These are phyloP conservation scores for Campylomormyrus numenius DNA, from an alignment of 2,113 vertebrate genomes.

Conservation along the genomic window DNA sequence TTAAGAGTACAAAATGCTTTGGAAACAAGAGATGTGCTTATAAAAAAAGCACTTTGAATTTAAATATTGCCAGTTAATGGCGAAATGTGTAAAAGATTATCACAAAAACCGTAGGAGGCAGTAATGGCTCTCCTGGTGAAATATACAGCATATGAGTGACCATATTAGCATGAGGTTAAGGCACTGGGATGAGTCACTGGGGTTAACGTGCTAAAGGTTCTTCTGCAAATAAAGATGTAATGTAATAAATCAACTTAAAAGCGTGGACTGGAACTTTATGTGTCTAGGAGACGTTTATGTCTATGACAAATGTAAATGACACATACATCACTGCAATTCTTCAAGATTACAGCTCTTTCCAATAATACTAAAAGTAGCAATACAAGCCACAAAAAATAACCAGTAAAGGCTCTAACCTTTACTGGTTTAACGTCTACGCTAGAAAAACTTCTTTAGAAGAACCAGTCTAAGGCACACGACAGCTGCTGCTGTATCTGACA, in stretches of 20 bases:
- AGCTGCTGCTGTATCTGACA: not conserved
- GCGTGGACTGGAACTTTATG: not conserved
- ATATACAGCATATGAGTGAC: not conserved
- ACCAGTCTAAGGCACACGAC: not conserved
- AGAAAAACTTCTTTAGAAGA: not conserved
- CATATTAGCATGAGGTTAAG: not conserved
- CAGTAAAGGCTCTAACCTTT: not conserved
- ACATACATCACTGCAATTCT: not conserved
- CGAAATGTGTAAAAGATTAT: not conserved
- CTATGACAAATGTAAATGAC: not conserved
- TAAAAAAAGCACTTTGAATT: not conserved
- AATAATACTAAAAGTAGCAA: not conserved
- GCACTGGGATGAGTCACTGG: not conserved
- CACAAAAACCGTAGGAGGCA: not conserved
- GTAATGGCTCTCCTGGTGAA: not conserved
- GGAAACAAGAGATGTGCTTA: not conserved
- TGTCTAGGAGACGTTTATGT: not conserved
- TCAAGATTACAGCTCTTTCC: not conserved
- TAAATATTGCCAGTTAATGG: not conserved
- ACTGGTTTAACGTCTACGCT: not conserved
- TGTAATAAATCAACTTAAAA: not conserved
- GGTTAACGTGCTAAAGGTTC: not conserved
- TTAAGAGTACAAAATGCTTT: not conserved
- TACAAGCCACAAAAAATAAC: not conserved
- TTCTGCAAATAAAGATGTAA: not conserved